Base-by-base conservation (phyloP, 2,797 vertebrate species). In the Limnodromus scolopaceus region DNA sequence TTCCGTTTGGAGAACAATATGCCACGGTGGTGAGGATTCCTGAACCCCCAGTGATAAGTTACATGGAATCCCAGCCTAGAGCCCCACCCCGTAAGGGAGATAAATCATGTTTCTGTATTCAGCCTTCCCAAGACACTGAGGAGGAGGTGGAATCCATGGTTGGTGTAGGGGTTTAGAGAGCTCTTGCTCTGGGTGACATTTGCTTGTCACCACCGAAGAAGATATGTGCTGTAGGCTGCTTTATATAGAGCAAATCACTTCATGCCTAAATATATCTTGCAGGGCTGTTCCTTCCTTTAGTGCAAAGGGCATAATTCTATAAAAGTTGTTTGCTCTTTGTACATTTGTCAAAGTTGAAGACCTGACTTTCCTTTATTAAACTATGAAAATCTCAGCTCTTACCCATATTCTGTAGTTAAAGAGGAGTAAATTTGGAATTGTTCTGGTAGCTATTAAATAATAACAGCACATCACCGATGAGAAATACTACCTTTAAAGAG, bases 241-340 rank as follows among this genome's bases (percentile, higher is more conserved):
- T 84, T 93, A 82, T 58, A 70, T 68, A 91, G 77, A 89, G 66
- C 66, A 92, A 30, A 85, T 77, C 51, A 58, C 60, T 92, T 90
- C 16, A 36, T 81, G 32, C 45, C 65, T 84, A 88, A 86, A 82
- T 61, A 48, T 45, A 79, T 76, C 63, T 84, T 51, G 34, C 70
- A 72, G 51, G 54, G 55, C 18, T 89, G 54, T 87, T 94, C 25
- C 57, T 84, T 90, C 72, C 46, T 84, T 87, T 93, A 65, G 64
- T 70, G 27, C 60, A 92, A 82, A 84, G 41, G 58, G 24, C 66
- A 69, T 84, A 76, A 82, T 84, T 84, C 53, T 70, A 0, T 91
- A 71, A 32, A 90, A 87, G 53, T 58, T 0, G 25, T 85, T 94
- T 86, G 39, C 74, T 87, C 61, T 87, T 49, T 89, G 22, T 68